Base-by-base conservation (phyloP, 1,140 invertebrate species). In the Chironomus tepperi region DNA sequence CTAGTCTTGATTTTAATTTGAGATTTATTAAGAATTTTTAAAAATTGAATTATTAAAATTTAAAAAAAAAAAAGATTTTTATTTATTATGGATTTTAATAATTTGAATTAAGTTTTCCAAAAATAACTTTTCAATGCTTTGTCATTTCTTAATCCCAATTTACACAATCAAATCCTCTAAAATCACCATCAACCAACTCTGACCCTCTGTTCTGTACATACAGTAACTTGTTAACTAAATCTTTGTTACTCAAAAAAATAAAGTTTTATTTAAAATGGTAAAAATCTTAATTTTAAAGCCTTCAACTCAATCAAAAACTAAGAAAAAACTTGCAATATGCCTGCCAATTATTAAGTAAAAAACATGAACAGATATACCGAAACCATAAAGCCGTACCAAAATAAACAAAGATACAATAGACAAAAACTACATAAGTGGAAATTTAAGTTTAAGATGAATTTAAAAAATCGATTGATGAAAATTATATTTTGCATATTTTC, bases 351-450 rank as follows among this genome's bases (percentile, higher is more conserved):
- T 57, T 57, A 12, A 15, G 47, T n/a, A 57, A 57, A 47, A 12
- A 57, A 57, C 43, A 57, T n/a, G 12, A 57, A 57, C 47, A 34
- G 24, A 34, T 34, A 34, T 34, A 34, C 24, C n/a, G 47, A 57
- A 57, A 57, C 47, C 47, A 57, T 57, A 57, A 57, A 57, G n/a
- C 47, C 47, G 47, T 57, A 57, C 47, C 47, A 57, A 57, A 57
- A 57, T n/a, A 57, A n/a, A 57, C n/a, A 57, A 57, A 57, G 24
- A 34, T 34, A 34, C 24, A 34, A 34, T n/a, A 57, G n/a, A 57
- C 47, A 57, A 57, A n/a, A 57, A 10, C 47, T 10, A 2, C 2
- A 10, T n/a, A 57, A 57, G 9, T 57, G n/a, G n/a, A n/a, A 57
- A 12, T 57, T 57, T 57, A 57, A 12, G n/a, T 57, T 57, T 57